Conservation (phyloP, 1,140 invertebrate genomes). For the Pogonomyrmex californicus region DNA sequence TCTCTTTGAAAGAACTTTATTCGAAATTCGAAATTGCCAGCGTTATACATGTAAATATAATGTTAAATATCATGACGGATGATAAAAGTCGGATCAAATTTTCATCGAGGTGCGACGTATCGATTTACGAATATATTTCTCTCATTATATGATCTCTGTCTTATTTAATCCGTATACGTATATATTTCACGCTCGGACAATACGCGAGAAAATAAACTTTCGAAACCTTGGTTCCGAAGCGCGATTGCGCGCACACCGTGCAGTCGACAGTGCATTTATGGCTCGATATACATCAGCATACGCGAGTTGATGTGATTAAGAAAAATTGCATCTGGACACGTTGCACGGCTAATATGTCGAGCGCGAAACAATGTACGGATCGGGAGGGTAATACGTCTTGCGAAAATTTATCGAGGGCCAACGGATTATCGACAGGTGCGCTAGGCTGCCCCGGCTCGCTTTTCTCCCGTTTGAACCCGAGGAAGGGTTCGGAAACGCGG, state of each 20-base stretch:
- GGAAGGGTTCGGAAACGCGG: conserved; percentile 53
- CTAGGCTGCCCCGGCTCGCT: conserved; percentile 21
- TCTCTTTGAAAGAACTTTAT: not conserved
- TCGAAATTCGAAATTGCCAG: not conserved
- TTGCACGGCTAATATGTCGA: conserved; percentile 55
- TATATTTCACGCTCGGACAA: not conserved
- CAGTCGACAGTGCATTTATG: conserved; percentile 40
- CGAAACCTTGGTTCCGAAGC: not conserved
- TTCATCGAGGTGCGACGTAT: not conserved
- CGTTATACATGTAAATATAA: not conserved
- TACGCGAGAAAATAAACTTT: not conserved
- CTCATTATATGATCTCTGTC: not conserved
- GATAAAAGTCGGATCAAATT: not conserved
- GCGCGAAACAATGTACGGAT: conserved; percentile 52
- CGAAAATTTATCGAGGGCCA: conserved; percentile 62
- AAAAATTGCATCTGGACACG: conserved; percentile 54
- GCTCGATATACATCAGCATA: conserved; percentile 30
- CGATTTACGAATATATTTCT: not conserved
- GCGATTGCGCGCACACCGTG: not conserved
- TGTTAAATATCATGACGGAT: not conserved
- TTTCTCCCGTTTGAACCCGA: conserved; percentile 49
- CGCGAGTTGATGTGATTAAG: conserved; percentile 45
- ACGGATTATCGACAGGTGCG: conserved; percentile 65
- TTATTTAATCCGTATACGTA: not conserved
- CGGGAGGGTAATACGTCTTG: conserved; percentile 59